Conservation (phyloP, 2,797 vertebrate genomes). For the Alosa sapidissima region DNA sequence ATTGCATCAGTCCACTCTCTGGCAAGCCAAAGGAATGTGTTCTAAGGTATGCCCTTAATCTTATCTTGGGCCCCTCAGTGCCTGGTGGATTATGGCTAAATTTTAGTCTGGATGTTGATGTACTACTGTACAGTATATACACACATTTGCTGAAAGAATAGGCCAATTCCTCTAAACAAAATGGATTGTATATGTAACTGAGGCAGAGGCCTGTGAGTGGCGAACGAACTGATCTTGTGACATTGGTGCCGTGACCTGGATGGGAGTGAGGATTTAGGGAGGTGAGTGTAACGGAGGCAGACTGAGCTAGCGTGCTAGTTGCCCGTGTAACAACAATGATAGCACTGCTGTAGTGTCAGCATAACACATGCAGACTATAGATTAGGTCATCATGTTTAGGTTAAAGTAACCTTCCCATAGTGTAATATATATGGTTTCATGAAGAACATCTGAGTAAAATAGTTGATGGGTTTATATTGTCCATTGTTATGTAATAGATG, state of each 20-base stretch:
- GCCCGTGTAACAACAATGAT: not conserved
- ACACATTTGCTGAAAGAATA: not conserved
- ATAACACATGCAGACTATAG: not conserved
- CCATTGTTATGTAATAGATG: too few species aligned
- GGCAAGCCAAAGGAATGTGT: constrained; percentile 4
- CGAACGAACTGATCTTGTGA: too few species aligned
- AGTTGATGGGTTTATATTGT: not conserved
- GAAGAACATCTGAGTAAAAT: not conserved
- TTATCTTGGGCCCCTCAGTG: constrained; percentile 1
- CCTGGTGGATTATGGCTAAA: not conserved
- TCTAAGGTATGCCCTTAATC: constrained; percentile 6
- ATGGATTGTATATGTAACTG: not conserved
- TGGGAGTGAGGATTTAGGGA: too few species aligned
- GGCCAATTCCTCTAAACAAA: not conserved
- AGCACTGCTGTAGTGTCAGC: not conserved
- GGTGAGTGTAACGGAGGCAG: too few species aligned
- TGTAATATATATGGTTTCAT: not conserved
- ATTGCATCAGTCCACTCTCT: not conserved
- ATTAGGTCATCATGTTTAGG: not conserved
- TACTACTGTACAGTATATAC: not conserved
- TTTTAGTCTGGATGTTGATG: not conserved
- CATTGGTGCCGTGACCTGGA: too few species aligned
- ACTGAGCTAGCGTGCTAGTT: too few species aligned
- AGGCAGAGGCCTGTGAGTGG: too few species aligned
- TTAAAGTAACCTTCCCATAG: not conserved